phyloP scores from a whole-genome alignment of 2,888 invertebrate genomes.

The Amiota communis region DNA sequence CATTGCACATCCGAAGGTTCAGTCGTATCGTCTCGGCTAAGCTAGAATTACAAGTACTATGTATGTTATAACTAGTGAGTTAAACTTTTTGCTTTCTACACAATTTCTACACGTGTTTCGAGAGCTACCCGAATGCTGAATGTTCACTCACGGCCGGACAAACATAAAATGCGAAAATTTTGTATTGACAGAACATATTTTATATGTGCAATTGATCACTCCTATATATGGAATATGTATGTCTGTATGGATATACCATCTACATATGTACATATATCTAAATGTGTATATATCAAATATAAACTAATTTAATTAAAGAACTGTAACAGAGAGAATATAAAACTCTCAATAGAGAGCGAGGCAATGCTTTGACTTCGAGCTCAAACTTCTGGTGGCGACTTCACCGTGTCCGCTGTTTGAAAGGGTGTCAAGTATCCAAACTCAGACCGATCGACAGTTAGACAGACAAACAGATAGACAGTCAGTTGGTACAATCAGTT shows the following conservation, averaged over 20 bases:
- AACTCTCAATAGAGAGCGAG: background rate
- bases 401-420: background rate
- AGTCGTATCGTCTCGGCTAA: background rate
- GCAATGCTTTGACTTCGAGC: background rate
- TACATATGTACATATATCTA: background rate
- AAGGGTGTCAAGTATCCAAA: constrained; percentile 17
- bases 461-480: background rate
- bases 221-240: background rate
- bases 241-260: background rate
- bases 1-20: background rate
- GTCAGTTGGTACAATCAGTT: background rate
- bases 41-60: constrained; percentile 9
- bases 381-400: background rate
- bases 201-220: constrained; percentile 51
- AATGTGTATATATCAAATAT: constrained; percentile 16
- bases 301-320: constrained; percentile 32
- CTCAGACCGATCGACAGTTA: background rate
- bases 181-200: constrained; percentile 53
- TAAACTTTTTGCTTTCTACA: background rate
- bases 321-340: background rate
- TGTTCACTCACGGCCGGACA: constrained; percentile 19
- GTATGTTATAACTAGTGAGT: background rate
- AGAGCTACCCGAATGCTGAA: no score
- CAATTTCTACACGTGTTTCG: no score
- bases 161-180: constrained; percentile 51